phyloP scores from a whole-genome alignment of 2,888 invertebrate genomes.

The Suillia variegata region DNA sequence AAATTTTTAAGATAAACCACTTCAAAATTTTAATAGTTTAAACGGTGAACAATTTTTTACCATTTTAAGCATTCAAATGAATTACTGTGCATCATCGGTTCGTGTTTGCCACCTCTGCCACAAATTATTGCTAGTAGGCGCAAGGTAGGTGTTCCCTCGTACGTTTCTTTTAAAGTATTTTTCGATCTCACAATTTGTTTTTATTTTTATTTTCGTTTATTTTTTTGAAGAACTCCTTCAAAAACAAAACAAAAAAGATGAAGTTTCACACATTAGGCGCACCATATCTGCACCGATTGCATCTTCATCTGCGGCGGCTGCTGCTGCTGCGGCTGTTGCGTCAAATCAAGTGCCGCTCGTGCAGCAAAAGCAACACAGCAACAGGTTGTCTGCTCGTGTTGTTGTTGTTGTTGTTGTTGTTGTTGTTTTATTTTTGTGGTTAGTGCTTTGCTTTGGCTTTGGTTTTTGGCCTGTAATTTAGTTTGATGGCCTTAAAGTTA shows the following conservation, averaged over 20 bases:
- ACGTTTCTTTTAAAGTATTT: not conserved
- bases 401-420: not conserved
- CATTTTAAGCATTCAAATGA: too few relatives aligned
- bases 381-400: constrained; percentile 13
- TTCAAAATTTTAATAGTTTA: too few relatives aligned
- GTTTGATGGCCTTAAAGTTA: constrained; percentile 31
- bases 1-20: too few relatives aligned
- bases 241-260: constrained; percentile 9
- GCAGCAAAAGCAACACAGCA: not conserved
- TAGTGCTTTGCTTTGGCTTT: not conserved
- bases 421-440: not conserved
- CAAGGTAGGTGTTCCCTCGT: constrained; percentile 19
- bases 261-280: constrained; percentile 26
- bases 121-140: constrained; percentile 12
- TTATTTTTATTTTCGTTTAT: not conserved
- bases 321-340: constrained; percentile 14
- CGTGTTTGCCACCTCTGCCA: not conserved
- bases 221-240: not conserved
- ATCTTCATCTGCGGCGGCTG: constrained; percentile 21
- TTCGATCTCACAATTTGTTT: not conserved
- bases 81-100: not conserved
- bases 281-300: constrained; percentile 14
- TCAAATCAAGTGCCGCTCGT: constrained; percentile 1
- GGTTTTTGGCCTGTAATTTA: constrained; percentile 18
- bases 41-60: too few relatives aligned